Evolutionary conservation across 2,113 vertebrate genomes (phyloP).

Genomic region (Nibea coibor): DNA sequence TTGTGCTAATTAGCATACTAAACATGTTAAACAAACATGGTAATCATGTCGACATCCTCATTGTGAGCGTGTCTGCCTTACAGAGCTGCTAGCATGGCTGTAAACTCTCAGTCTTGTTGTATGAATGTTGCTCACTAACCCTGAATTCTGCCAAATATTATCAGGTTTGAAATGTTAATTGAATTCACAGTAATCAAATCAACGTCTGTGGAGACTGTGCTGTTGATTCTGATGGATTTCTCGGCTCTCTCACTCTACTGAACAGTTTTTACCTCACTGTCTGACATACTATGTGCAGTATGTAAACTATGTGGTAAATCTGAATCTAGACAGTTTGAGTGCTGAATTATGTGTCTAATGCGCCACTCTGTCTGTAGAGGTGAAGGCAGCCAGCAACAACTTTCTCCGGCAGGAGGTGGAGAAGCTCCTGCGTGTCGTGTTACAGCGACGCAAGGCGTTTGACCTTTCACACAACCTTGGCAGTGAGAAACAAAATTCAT

Average conservation of each 20-base stretch:
- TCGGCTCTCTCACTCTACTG: not conserved
- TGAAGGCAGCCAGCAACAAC: not conserved
- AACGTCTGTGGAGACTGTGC: not conserved
- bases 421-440: slow-evolving; percentile 81
- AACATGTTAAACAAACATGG: too few relatives aligned
- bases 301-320: not conserved
- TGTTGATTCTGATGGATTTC: slow-evolving; percentile 1
- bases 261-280: not conserved
- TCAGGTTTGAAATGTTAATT: slow-evolving; percentile 1
- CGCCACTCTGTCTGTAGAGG: slow-evolving; percentile 65
- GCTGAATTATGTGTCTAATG: not conserved
- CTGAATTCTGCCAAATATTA: slow-evolving; percentile 1
- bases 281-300: not conserved
- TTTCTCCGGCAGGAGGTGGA: slow-evolving; percentile 62
- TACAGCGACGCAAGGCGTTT: slow-evolving; percentile 39
- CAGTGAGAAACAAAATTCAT: slow-evolving; percentile 40
- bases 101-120: not conserved
- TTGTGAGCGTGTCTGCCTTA: not conserved
- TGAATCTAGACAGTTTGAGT: not conserved
- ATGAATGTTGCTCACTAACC: slow-evolving; percentile 7
- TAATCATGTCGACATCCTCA: not conserved
- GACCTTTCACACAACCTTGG: slow-evolving; percentile 28
- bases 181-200: not conserved
- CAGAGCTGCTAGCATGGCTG: not conserved
- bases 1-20: too few relatives aligned